Evolutionary conservation across 2,797 vertebrate species (phyloP).

Genomic region (Darevskia nairensis): DNA sequence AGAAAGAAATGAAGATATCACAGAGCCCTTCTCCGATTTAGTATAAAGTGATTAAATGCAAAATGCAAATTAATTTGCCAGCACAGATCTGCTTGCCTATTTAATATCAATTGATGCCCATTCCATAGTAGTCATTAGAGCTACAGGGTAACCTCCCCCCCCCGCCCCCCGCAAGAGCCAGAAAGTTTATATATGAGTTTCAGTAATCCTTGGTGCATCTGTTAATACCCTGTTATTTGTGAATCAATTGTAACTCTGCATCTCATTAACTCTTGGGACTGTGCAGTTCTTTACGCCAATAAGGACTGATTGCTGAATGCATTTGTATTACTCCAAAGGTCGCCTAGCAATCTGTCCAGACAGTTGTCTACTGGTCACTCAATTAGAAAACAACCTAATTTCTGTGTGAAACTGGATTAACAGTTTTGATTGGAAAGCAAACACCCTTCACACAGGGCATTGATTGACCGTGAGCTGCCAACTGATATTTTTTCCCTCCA

Average conservation of each 20-base stretch:
- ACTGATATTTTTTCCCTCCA: conserved; percentile 24
- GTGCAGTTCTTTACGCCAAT: conserved; percentile 34
- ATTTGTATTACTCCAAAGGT: conserved; percentile 29
- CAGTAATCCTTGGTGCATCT: conserved; percentile 4
- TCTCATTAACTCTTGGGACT: conserved; percentile 41
- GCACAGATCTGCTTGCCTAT: not conserved
- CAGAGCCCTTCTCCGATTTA: not conserved
- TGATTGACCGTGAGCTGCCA: conserved; percentile 37
- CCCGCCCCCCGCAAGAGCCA: not conserved
- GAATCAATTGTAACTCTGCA: conserved; percentile 51
- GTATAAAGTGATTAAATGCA: not conserved
- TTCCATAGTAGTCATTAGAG: conserved; percentile 10
- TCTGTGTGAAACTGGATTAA: conserved; percentile 38
- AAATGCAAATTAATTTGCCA: not conserved
- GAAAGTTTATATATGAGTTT: not conserved
- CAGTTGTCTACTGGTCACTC: not conserved
- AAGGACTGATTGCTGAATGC: not conserved
- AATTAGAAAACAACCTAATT: conserved; percentile 24
- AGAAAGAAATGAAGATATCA: not conserved
- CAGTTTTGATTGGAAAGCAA: conserved; percentile 39
- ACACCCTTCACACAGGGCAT: not conserved
- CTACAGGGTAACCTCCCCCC: not conserved
- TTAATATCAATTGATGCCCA: conserved; percentile 27
- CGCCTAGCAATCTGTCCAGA: not conserved
- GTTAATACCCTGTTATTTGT: conserved; percentile 36